Evolutionary conservation across 2,888 invertebrate species (phyloP), one percentile per base, ranked within the genome.

Genomic region (Perdita meconis): DNA sequence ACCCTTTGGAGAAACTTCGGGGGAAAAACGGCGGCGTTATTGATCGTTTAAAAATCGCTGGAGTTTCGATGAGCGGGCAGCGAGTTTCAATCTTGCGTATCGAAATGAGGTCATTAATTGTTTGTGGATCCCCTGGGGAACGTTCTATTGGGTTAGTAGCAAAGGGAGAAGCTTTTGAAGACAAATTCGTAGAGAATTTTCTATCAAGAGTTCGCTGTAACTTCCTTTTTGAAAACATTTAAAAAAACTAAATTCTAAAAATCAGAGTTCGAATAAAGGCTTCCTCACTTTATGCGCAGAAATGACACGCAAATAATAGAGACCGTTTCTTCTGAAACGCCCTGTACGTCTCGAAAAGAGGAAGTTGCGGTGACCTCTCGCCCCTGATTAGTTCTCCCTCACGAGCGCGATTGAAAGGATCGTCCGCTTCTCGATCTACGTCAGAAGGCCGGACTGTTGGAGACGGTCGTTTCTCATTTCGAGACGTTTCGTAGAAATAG

Each of bases 311-410:
- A n/a, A n/a, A n/a, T n/a, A n/a, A n/a, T n/a, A n/a, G n/a, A n/a
- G n/a, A n/a, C n/a, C n/a, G n/a, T n/a, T n/a, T n/a, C n/a, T n/a
- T n/a, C n/a, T n/a, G n/a, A n/a, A 47, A 19, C 47, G 10, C 3
- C 19, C 47, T 38, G 19, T 26, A 40, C 16, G 22, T 22, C 38
- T 50, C 24, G 16, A 24, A 24, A 13, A 44, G 36, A 19, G 50
- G 24, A 60, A 40, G 47, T 44, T 19, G 22, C 53, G 34, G 51
- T 40, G 60, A 61, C 34, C 57, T 22, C 60, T 16, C n/a, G 22
- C 34, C 60, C 30, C 16, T 73, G 72, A 82, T 82, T 80, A 83
- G 68, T 50, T 82, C 72, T 56, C 66, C 10, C n/a, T 72, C 24
- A 76, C 67, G 63, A 59, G 42, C 57, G 40, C 40, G 63, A 63